Conservation (phyloP, 2,113 vertebrate genomes). For the Macrotus californicus region DNA sequence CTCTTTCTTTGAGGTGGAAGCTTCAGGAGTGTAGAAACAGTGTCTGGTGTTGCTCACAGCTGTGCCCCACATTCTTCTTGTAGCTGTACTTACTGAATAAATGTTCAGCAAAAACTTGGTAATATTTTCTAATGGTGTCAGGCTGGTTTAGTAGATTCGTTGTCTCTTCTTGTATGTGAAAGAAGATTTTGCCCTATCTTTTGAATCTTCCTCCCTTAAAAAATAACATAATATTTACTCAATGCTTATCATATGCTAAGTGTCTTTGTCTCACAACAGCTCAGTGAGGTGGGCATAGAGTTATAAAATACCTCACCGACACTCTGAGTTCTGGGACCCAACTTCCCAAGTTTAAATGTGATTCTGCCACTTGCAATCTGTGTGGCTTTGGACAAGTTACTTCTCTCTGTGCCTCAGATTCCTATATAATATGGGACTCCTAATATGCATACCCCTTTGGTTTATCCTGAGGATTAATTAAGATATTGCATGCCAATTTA, state of each 20-base stretch:
- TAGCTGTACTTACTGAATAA: neutral
- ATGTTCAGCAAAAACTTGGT: neutral
- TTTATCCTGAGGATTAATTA: neutral
- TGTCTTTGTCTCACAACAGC: constrained; percentile 3
- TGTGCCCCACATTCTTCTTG: neutral
- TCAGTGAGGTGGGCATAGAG: neutral
- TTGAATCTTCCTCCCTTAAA: neutral
- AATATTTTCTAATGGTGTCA: neutral
- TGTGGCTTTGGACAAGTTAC: neutral
- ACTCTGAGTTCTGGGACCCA: neutral
- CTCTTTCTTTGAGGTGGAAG: neutral
- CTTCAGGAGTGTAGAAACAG: neutral
- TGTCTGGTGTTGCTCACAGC: neutral
- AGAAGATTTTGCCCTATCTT: neutral
- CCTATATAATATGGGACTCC: neutral
- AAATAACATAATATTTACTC: neutral
- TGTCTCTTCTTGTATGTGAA: neutral
- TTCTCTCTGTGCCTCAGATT: neutral
- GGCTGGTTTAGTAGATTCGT: neutral
- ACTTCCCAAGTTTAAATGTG: neutral
- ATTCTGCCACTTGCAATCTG: neutral
- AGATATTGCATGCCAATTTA: neutral
- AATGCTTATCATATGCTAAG: neutral
- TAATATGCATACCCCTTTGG: neutral
- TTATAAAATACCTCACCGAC: neutral